These are phyloP conservation scores for Actenoides hombroni DNA, from an alignment of 2,113 vertebrate genomes.

Conservation along the genomic window DNA sequence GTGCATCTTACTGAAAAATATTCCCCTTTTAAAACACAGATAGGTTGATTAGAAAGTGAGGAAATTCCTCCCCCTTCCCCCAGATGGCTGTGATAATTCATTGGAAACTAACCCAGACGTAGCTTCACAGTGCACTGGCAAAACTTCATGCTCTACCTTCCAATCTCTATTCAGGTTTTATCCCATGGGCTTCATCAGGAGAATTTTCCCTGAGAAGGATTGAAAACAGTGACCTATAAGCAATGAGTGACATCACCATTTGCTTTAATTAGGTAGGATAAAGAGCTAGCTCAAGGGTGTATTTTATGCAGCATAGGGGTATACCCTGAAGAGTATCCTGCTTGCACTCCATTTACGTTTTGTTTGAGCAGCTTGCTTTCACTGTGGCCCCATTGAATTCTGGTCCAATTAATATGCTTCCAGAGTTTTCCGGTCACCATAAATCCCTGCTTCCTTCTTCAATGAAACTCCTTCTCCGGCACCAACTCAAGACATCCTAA, in stretches of 20 bases:
- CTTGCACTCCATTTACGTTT: neutral
- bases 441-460: neutral
- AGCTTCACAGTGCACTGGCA: neutral
- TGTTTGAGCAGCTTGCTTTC: neutral
- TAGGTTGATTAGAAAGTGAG: slow-evolving; percentile 48
- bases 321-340: neutral
- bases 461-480: neutral
- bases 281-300: neutral
- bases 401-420: neutral
- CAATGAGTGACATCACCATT: neutral
- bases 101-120: neutral
- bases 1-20: slow-evolving; percentile 37
- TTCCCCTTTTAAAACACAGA: slow-evolving; percentile 2
- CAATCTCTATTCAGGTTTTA: slow-evolving; percentile 14
- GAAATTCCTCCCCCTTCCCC: slow-evolving; percentile 36
- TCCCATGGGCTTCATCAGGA: neutral
- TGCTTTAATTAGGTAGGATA: neutral
- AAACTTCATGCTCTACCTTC: slow-evolving; percentile 21
- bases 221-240: neutral
- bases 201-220: neutral
- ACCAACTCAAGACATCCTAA: neutral
- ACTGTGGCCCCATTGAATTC: neutral
- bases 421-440: neutral
- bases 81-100: slow-evolving; percentile 18
- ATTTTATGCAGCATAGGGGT: neutral